Evolutionary conservation across 2,888 invertebrate species (phyloP).

Genomic region (Timema cristinae): DNA sequence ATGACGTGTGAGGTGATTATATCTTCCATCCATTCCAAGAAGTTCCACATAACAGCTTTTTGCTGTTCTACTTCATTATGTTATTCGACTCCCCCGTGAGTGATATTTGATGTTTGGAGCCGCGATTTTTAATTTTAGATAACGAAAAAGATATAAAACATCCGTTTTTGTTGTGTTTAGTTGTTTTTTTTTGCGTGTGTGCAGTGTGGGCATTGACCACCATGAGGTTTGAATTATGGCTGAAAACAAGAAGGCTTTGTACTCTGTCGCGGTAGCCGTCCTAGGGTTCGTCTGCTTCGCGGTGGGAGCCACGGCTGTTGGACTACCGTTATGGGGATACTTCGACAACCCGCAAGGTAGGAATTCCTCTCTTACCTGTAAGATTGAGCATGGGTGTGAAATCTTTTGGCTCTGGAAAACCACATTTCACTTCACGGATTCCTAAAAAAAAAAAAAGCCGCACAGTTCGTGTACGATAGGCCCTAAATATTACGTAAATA

Average conservation of each 20-base stretch:
- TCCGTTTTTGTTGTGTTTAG: neutral
- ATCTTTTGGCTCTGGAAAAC: too few species aligned
- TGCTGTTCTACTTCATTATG: too few species aligned
- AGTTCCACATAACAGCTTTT: too few species aligned
- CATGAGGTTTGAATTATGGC: slow-evolving; percentile 30
- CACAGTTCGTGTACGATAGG: too few species aligned
- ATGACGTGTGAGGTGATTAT: too few species aligned
- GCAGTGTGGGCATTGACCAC: slow-evolving; percentile 15
- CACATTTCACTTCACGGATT: too few species aligned
- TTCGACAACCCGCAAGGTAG: slow-evolving; percentile 68
- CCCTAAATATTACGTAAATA: too few species aligned
- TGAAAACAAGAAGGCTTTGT: slow-evolving; percentile 56
- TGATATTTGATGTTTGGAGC: too few species aligned
- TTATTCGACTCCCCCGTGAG: too few species aligned
- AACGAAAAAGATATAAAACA: slow-evolving; percentile 4
- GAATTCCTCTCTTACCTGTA: neutral
- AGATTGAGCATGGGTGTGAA: too few species aligned
- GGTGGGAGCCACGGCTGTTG: slow-evolving; percentile 76
- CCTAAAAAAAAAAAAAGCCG: too few species aligned
- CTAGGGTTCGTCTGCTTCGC: slow-evolving; percentile 75
- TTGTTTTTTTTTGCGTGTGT: neutral
- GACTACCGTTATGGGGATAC: slow-evolving; percentile 83
- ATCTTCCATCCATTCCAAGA: too few species aligned
- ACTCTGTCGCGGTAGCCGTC: slow-evolving; percentile 63
- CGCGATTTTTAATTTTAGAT: neutral